phyloP scores from a whole-genome alignment of 2,888 invertebrate species.

The Monoplex corrugatus region DNA sequence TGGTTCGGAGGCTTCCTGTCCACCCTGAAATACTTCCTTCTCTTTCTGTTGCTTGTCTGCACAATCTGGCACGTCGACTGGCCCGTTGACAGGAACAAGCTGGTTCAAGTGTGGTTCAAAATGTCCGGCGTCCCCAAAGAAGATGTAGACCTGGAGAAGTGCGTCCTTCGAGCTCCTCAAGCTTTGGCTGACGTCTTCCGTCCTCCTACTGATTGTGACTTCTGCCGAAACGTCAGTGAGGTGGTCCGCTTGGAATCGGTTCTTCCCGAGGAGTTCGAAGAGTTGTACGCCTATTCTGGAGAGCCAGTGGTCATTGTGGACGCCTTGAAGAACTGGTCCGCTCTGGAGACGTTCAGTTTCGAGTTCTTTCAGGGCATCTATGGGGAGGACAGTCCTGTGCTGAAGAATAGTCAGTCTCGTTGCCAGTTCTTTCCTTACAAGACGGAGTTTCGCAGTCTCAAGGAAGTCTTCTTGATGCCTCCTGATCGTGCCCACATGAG shows the following conservation, averaged over 20 bases:
- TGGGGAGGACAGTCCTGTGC: conserved; percentile 81
- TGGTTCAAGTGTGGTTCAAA: conserved; percentile 64
- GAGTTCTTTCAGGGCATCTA: conserved; percentile 90
- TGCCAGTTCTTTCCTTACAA: conserved; percentile 97
- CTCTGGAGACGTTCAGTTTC: conserved; percentile 89
- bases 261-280: conserved; percentile 87
- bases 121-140: conserved; percentile 59
- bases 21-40: conserved; percentile 31
- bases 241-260: conserved; percentile 87
- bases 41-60: neutral
- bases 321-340: conserved; percentile 91
- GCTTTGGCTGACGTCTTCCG: conserved; percentile 84
- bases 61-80: conserved; percentile 65
- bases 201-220: conserved; percentile 90
- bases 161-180: conserved; percentile 68
- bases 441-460: conserved; percentile 90
- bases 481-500: conserved; percentile 86
- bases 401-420: conserved; percentile 81
- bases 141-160: conserved; percentile 61
- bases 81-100: conserved; percentile 63
- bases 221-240: conserved; percentile 87
- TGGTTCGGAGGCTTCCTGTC: neutral
- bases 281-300: conserved; percentile 88
- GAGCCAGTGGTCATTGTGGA: conserved; percentile 93
- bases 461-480: conserved; percentile 92